A percentile compares a stretch with the other conserved stretches of the same genome.
Evolutionary conservation across 2,113 vertebrate genomes (phyloP).

Genomic region (Grus americana): DNA sequence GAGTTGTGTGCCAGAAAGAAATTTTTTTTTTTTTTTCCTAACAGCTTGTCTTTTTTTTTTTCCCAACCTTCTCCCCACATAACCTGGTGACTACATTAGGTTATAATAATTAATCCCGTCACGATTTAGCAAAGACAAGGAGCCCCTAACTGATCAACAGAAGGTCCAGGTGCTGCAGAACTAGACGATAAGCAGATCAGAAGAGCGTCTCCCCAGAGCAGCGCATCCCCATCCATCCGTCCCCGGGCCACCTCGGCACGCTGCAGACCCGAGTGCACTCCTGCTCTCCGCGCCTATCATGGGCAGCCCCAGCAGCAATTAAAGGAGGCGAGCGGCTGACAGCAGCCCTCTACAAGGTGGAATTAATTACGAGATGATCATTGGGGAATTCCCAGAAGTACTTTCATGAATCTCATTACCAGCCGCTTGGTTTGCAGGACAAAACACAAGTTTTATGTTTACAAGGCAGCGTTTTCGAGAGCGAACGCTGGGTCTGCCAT

Average conservation of each 20-base stretch:
- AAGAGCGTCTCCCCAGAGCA: neutral
- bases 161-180: neutral
- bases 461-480: neutral
- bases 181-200: rapidly evolving
- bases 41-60: neutral
- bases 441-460: neutral
- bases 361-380: neutral
- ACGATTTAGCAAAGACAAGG: neutral
- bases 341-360: neutral
- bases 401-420: neutral
- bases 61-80: neutral
- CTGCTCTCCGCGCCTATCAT: neutral
- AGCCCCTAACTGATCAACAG: neutral
- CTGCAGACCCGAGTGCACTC: too few relatives aligned
- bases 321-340: neutral
- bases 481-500: rapidly evolving
- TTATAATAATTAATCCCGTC: neutral
- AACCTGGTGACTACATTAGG: neutral
- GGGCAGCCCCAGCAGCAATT: neutral
- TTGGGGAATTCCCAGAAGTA: neutral
- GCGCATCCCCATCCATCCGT: neutral
- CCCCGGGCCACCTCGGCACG: neutral
- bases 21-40: neutral
- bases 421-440: neutral
- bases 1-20: neutral